Evolutionary conservation across 1,140 invertebrate species (phyloP).

Genomic region (Apis florea): DNA sequence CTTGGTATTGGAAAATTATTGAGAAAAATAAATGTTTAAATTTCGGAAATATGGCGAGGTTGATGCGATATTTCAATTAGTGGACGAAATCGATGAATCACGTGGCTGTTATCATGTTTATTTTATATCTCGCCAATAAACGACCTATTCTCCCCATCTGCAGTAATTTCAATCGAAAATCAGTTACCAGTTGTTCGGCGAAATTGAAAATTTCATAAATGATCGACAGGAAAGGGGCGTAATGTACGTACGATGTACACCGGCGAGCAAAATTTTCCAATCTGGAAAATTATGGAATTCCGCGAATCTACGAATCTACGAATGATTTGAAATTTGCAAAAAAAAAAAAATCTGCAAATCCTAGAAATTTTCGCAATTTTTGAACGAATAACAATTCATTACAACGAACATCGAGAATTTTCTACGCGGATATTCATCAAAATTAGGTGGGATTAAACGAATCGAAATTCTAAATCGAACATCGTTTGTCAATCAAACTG

Average conservation of each 20-base stretch:
- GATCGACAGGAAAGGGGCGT: background rate
- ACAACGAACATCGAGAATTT: background rate
- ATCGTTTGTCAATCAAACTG: conserved; percentile 30
- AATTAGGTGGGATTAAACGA: background rate
- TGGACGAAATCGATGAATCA: background rate
- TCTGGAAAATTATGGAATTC: no score
- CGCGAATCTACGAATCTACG: no score
- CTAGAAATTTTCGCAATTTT: background rate
- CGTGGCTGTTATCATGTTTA: background rate
- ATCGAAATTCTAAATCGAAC: background rate
- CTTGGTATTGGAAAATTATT: background rate
- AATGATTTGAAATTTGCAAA: no score
- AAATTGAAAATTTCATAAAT: background rate
- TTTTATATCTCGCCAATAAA: background rate
- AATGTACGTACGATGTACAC: no score
- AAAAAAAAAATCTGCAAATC: no score
- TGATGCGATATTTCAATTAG: background rate
- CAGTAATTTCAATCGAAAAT: background rate
- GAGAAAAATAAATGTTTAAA: background rate
- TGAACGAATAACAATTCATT: background rate
- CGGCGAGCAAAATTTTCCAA: no score
- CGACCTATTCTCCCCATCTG: background rate
- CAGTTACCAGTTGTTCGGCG: background rate
- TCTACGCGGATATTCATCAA: background rate
- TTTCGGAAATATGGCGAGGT: background rate